phyloP scores from a whole-genome alignment of 1,140 invertebrate species.

The Drosophila bipectinata region DNA sequence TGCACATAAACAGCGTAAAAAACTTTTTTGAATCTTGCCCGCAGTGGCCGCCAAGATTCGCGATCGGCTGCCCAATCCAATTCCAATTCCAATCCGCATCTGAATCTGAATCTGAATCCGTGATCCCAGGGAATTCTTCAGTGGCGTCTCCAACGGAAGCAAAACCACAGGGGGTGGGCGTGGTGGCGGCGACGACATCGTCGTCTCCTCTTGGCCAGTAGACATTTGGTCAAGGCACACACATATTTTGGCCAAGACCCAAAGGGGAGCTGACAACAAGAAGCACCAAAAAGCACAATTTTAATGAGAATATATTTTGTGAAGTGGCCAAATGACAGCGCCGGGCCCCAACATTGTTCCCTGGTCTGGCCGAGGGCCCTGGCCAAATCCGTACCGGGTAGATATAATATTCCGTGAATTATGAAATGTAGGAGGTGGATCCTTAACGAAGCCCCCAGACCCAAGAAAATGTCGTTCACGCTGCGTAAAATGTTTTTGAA shows the following conservation, averaged over 20 bases:
- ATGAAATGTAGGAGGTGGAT: slow-evolving; percentile 73
- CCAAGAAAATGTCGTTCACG: slow-evolving; percentile 81
- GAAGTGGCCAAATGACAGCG: slow-evolving; percentile 69
- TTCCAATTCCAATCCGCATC: slow-evolving; percentile 29
- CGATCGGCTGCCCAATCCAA: slow-evolving; percentile 42
- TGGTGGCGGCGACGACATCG: slow-evolving; percentile 48
- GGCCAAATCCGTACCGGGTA: slow-evolving; percentile 16
- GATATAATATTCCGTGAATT: slow-evolving; percentile 80
- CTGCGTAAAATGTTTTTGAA: slow-evolving; percentile 71
- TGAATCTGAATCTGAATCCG: slow-evolving; percentile 2
- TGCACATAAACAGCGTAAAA: slow-evolving; percentile 77
- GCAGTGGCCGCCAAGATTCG: slow-evolving; percentile 4
- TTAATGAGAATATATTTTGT: slow-evolving; percentile 81
- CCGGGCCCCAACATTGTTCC: slow-evolving; percentile 63
- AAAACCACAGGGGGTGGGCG: slow-evolving; percentile 79
- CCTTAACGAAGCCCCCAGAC: slow-evolving; percentile 40
- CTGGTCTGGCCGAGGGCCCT: not conserved
- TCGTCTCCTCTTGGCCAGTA: slow-evolving; percentile 24
- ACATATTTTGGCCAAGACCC: slow-evolving; percentile 14
- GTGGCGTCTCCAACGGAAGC: slow-evolving; percentile 82
- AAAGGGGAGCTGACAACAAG: slow-evolving; percentile 60
- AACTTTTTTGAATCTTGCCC: slow-evolving; percentile 29
- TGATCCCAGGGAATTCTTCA: slow-evolving; percentile 26
- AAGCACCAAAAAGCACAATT: slow-evolving; percentile 76
- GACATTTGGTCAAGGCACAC: slow-evolving; percentile 10